Base-by-base conservation (phyloP, 2,797 vertebrate species). In the Tokudaia tokunoshimensis region DNA sequence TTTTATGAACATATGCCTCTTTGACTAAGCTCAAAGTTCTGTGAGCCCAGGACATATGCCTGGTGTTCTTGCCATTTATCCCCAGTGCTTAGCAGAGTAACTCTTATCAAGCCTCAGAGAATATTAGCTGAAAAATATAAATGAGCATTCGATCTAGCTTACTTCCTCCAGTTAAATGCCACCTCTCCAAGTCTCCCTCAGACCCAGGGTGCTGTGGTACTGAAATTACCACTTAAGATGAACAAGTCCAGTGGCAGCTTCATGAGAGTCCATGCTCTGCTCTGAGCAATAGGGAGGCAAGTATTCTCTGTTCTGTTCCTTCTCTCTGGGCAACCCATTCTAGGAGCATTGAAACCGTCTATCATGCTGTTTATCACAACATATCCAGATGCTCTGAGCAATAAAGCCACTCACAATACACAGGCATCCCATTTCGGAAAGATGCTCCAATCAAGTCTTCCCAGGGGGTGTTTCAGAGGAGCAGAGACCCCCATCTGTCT, bases 331-430 rank as follows among this genome's bases (percentile, higher is more conserved):
- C 87, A 94, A 83, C 91, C 78, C 95, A 94, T 94, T 96, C 90
- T 31, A 94, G 91, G 95, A 75, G 67, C 96, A 24, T 93, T 97
- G 96, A 98, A 97, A 94, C 83, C 94, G 97, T 97, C 97, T 92
- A 96, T 97, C 98, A 96, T 72, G 94, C 96, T 96, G 96, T 97
- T 98, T 96, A 97, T 96, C 97, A 98, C 97, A 97, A 97, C 94
- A 97, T 90, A 96, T 84, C 96, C 98, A 98, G 97, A 97, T 98
- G 98, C 96, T 97, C 97, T 92, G 85, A 89, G 97, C 96, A 96
- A 97, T 97, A 97, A 98, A 97, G 94, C 80, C 52, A 13, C 90
- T 96, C 96, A 94, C 92, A 96, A 95, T 85, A 83, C 96, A 95
- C 97, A 97, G 92, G 37, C 92, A 87, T 96, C 90, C 90, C 93